Evolutionary conservation across 2,797 vertebrate genomes (phyloP), one percentile per base, ranked within the genome.

Genomic region (Sorex maritimensis): DNA sequence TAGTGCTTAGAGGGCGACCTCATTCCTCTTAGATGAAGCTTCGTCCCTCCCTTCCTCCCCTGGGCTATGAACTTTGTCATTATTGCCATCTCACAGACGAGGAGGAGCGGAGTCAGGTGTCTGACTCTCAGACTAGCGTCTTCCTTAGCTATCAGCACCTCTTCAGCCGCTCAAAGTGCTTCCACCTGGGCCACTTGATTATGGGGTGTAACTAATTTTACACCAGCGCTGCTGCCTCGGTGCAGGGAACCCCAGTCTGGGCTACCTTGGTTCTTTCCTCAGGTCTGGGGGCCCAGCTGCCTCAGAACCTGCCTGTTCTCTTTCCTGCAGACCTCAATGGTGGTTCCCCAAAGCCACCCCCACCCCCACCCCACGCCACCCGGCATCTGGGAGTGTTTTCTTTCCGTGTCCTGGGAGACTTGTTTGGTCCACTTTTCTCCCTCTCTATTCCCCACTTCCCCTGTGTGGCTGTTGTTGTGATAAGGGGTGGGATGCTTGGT

Each of bases 21-120:
- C n/a, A 63, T 67, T 81, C 10, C 28, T 28, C 24, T 90, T 15
- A 28, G 80, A 85, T 88, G 88, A 93, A 83, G 44, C 75, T 63
- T 67, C 44, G 68, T 81, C 38, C 68, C 11, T 44, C 38, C 34
- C 4, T 30, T 14, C 28, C 9, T 21, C 26, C 34, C 28, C 34
- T 26, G 49, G 49, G 38, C 15, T 28, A 77, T 1, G 0, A 95
- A 46, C 38, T 84, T 8, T 72, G 28, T 71, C 73, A 41, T 91
- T 61, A 80, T 63, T 19, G 19, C 75, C 85, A 38, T 26, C 84
- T 77, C 69, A 83, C 55, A 81, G 46, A 34, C 34, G 34, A 83
- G 28, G 78, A 74, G 34, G 15, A 79, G 30, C 4, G 58, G 15
- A 84, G 6, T 1, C n/a, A 44, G 68, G 13, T 87, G 77, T 75